Evolutionary conservation across 2,113 vertebrate genomes (phyloP), one percentile per base, ranked within the genome.

Genomic region (Litocranius walleri): DNA sequence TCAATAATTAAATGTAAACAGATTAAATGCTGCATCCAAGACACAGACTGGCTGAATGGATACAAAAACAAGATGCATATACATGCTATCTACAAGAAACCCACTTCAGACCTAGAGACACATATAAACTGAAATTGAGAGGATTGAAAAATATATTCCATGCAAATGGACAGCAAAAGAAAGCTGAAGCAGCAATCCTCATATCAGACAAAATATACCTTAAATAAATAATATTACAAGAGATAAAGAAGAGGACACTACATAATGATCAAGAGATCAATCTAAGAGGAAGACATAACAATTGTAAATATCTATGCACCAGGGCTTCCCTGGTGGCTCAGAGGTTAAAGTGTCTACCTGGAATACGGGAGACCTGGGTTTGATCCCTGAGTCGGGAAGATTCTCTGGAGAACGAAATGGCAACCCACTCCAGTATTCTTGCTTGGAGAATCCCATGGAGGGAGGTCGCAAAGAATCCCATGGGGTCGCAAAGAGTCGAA

Each of bases 351-450:
- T 23, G 21, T 57, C 21, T 10, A 7, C 56, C 8, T 57, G 21
- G 56, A 57, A 57, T 25, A 19, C 8, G 3, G 21, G 56, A 57
- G 21, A 57, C 21, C 56, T 57, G 21, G 56, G 7, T 57, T 57
- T 0, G 3, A 57, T 25, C 21, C 56, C 56, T 23, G 3, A 21
- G 56, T 25, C 0, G 0, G 56, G 21, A 21, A 57, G 21, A 57
- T 57, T 57, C 21, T 3, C 56, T 57, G 21, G 56, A 25, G 56
- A 57, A 57, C 8, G 56, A 57, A 23, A 57, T 9, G 56, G 56
- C 56, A 57, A 23, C 8, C 8, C 56, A 57, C 56, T 25, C 56
- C 21, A 25, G 56, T 57, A 57, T 23, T 23, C 56, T 57, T 57
- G 56, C 21, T 19, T 25, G 56, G 21, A 57, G 56, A 57, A 57